phyloP scores from a whole-genome alignment of 1,140 invertebrate species.

The Pogonomyrmex californicus region DNA sequence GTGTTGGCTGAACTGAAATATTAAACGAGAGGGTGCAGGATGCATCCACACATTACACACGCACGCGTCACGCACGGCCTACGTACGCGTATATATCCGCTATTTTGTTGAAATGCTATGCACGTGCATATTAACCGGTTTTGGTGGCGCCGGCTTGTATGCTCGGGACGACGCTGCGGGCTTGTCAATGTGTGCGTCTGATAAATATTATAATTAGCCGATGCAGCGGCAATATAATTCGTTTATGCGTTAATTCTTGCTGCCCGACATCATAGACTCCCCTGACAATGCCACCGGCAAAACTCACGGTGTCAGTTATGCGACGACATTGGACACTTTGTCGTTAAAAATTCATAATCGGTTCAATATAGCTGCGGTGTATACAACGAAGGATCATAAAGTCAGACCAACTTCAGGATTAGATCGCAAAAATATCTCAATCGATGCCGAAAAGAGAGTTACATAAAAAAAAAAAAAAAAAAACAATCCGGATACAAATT shows the following conservation, averaged over 20 bases:
- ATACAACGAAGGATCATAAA: background rate
- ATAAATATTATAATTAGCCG: constrained; percentile 82
- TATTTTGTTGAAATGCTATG: constrained; percentile 63
- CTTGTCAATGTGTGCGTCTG: constrained; percentile 27
- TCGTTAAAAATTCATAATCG: background rate
- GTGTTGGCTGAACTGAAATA: constrained; percentile 79
- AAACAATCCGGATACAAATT: background rate
- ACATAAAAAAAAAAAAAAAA: background rate
- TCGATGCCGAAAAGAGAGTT: background rate
- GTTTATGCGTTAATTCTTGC: constrained; percentile 65
- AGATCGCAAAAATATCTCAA: background rate
- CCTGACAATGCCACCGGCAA: constrained; percentile 14
- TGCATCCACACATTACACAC: constrained; percentile 5
- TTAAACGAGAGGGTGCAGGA: constrained; percentile 78
- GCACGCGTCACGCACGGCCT: background rate
- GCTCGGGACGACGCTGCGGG: constrained; percentile 42
- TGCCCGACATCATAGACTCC: constrained; percentile 4
- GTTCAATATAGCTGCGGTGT: background rate
- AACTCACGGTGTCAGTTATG: constrained; percentile 29
- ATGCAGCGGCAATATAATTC: constrained; percentile 71
- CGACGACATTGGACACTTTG: background rate
- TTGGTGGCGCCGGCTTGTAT: constrained; percentile 21
- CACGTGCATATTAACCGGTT: constrained; percentile 69
- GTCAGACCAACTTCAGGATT: background rate
- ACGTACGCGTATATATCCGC: background rate